Base-by-base conservation (phyloP, 2,888 invertebrate genomes). In the Apamea monoglypha region DNA sequence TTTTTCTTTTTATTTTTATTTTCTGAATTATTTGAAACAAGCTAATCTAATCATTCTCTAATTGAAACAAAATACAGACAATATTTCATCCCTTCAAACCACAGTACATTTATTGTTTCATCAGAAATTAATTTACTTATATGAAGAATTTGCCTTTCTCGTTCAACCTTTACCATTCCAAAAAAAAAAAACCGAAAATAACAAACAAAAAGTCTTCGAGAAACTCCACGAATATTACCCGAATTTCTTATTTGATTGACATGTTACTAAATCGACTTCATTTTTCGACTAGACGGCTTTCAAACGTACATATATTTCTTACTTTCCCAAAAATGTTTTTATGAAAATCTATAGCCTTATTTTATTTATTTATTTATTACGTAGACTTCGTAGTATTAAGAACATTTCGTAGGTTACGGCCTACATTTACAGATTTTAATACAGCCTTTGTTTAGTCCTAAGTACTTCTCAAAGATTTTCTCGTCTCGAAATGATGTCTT, bases 131-230 rank as follows among this genome's bases (percentile, higher is more conserved):
- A 69, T 70, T 53, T 63, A 56, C 40, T 53, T 44, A 63, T 18
- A 80, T 36, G 29, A 72, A 5, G 66, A 56, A 81, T 73, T 81
- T 36, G 47, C 44, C 44, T 66, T 73, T 78, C 16, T 50, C 44
- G 3, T 78, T 59, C 59, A 21, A 50, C 53, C 50, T 78, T 75
- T 66, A 67, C 44, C 21, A 64, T 77, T 82, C 29, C n/a, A 44
- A 64, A 64, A 74, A 61, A 73, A 64, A 74, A 64, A 70, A 71
- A 74, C 0, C 8, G 44, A 76, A 71, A 61, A 64, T 64, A 69
- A 71, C 74, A 79, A 75, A 76, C 63, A 53, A 85, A 40, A 68
- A 71, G 14, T 64, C 63, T 63, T n/a, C 16, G 44, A 74, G 50
- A 59, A 32, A 21, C 66, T 80, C 59, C 40, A 50, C 50, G 47